Percentiles rank a stretch among this genome's conserved stretches.
Conservation (phyloP, 2,888 invertebrate genomes). For the Petrolisthes cinctipes region DNA sequence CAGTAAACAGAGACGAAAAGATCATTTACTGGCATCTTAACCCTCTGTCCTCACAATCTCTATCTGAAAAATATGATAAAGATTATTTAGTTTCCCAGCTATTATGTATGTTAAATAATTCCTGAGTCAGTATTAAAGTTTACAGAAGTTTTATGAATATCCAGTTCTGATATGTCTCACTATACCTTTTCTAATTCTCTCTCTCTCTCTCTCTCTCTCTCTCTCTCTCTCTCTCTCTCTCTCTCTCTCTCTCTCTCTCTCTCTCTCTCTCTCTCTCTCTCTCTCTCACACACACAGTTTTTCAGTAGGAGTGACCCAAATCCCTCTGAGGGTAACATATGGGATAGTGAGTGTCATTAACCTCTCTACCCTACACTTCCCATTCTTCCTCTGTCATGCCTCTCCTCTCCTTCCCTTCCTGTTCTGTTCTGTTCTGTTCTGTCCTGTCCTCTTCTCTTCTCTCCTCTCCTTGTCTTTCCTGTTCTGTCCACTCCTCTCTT, state of each 20-base stretch:
- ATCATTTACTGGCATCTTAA: too few species aligned
- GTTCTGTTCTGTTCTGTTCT: not conserved
- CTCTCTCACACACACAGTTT: not conserved
- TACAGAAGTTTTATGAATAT: too few species aligned
- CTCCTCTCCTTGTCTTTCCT: not conserved
- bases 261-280: slow-evolving; percentile 10
- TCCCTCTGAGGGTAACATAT: not conserved
- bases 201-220: not conserved
- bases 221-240: slow-evolving; percentile 9
- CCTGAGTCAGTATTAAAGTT: too few species aligned
- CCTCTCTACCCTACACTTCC: not conserved
- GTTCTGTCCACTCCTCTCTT: not conserved
- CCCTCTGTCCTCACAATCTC: too few species aligned
- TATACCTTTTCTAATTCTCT: not conserved
- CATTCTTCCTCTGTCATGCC: not conserved
- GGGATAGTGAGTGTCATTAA: not conserved
- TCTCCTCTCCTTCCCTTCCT: not conserved
- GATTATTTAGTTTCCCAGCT: too few species aligned
- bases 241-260: slow-evolving; percentile 20
- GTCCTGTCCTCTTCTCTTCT: not conserved
- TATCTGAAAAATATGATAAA: too few species aligned
- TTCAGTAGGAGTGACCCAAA: not conserved
- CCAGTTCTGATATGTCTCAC: too few species aligned
- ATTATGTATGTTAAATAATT: too few species aligned
- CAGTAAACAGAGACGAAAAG: too few species aligned